Conservation (phyloP, 2,888 invertebrate species). For the Kuschelorhynchus macadamiae region DNA sequence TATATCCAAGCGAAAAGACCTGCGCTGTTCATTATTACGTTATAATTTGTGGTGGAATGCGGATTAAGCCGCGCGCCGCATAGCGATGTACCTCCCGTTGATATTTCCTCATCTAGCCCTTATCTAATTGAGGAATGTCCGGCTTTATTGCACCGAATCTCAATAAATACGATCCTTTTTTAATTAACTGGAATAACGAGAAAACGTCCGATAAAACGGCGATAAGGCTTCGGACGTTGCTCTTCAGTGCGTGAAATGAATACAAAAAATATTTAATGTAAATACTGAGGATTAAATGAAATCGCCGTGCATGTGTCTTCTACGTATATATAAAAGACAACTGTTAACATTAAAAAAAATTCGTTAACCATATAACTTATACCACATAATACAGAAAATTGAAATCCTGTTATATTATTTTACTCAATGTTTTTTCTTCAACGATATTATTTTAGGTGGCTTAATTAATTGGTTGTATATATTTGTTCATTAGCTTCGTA, state of each 20-base stretch:
- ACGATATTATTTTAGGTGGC: no score
- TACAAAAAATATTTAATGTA: slow-evolving; percentile 3
- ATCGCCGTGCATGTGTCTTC: no score
- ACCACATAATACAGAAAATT: no score
- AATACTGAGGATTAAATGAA: no score
- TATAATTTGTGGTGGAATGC: slow-evolving; percentile 66
- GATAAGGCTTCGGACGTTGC: slow-evolving; percentile 19
- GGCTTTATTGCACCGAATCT: slow-evolving; percentile 54
- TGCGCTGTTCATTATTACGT: slow-evolving; percentile 66
- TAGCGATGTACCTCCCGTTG: slow-evolving; percentile 60
- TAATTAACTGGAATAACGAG: slow-evolving; percentile 43
- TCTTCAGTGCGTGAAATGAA: slow-evolving; percentile 19
- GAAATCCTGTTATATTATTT: no score
- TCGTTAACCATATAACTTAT: no score
- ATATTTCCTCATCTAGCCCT: slow-evolving; percentile 55
- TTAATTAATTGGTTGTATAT: no score
- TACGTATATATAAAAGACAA: no score
- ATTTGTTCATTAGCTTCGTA: no score
- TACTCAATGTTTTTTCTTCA: no score
- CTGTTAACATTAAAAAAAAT: no score
- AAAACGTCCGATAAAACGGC: slow-evolving; percentile 29
- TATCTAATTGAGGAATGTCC: slow-evolving; percentile 56
- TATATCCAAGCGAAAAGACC: slow-evolving; percentile 36
- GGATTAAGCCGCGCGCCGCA: slow-evolving; percentile 64
- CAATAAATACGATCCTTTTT: slow-evolving; percentile 49